Conservation (phyloP, 2,113 vertebrate species). For the Macrotus californicus region DNA sequence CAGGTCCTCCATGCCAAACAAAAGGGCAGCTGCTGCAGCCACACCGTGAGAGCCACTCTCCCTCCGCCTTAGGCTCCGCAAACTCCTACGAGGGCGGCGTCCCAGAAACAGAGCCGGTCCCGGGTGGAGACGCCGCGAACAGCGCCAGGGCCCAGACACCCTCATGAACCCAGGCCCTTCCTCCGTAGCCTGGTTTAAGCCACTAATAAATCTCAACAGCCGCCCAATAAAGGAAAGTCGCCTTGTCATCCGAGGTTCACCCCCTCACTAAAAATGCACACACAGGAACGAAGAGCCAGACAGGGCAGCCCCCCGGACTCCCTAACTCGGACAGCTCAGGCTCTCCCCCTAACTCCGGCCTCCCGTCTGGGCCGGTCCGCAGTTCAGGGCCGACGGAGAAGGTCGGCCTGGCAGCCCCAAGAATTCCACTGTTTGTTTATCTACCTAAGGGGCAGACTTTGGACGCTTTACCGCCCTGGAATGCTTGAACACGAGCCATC, state of each 20-base stretch:
- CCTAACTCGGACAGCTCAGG: neutral
- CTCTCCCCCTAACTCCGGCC: neutral
- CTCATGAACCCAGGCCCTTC: neutral
- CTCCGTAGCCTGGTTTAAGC: slow-evolving; percentile 38
- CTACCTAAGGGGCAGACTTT: slow-evolving; percentile 36
- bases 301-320: neutral
- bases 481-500: slow-evolving; percentile 13
- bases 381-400: slow-evolving; percentile 16
- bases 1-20: neutral
- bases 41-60: neutral
- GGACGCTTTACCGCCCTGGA: slow-evolving; percentile 8
- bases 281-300: neutral
- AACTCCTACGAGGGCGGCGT: neutral
- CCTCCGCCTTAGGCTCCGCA: neutral
- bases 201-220: neutral
- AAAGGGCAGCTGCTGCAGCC: neutral
- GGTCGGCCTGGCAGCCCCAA: neutral
- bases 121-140: neutral
- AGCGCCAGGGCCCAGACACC: slow-evolving; percentile 9
- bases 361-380: neutral
- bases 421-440: slow-evolving; percentile 57
- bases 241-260: slow-evolving; percentile 39
- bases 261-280: slow-evolving; percentile 45
- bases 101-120: neutral
- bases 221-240: slow-evolving; percentile 28